Evolutionary conservation across 2,113 vertebrate species (phyloP), one percentile per base, ranked within the genome.

Genomic region (Galemys pyrenaicus): DNA sequence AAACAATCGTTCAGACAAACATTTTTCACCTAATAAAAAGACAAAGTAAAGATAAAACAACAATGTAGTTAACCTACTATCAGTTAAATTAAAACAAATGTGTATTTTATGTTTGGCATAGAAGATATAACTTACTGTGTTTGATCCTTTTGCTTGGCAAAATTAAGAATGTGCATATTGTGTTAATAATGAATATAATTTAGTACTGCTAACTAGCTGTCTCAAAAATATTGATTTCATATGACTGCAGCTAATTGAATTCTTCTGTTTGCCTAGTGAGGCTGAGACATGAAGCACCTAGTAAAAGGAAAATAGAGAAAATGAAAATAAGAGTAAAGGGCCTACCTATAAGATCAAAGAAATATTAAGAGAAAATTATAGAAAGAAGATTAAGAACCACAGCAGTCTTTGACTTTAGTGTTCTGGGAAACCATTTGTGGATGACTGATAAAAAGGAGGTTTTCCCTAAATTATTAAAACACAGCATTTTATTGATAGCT

Each of bases 121-220:
- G 65, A 91, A 56, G 10, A 16, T 67, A 26, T 62, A 5, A 81
- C 20, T 64, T 54, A 77, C 83, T 65, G 32, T 84, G 32, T 73
- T 9, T 80, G 26, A 83, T 82, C 11, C 24, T 77, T 83, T 92
- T 75, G 15, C 62, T 79, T 68, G 64, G 64, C 30, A 95, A 80
- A 89, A 78, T 49, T 91, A 73, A 74, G 58, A 90, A 41, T 60
- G 41, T 65, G 32, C 54, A 51, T 85, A 87, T 82, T 46, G 86
- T 70, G 20, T 64, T 82, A 92, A 80, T 82, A 81, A 80, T 78
- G 46, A 91, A 19, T 81, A 56, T 92, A 73, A 84, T 80, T 37
- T 74, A 68, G 24, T 81, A 19, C 46, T 80, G 22, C 35, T 92
- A 87, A 71, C 82, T 86, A 73, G 12, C 67, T 73, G 6, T 16